Conservation (phyloP, 2,113 vertebrate species). For the Nerophis ophidion region DNA sequence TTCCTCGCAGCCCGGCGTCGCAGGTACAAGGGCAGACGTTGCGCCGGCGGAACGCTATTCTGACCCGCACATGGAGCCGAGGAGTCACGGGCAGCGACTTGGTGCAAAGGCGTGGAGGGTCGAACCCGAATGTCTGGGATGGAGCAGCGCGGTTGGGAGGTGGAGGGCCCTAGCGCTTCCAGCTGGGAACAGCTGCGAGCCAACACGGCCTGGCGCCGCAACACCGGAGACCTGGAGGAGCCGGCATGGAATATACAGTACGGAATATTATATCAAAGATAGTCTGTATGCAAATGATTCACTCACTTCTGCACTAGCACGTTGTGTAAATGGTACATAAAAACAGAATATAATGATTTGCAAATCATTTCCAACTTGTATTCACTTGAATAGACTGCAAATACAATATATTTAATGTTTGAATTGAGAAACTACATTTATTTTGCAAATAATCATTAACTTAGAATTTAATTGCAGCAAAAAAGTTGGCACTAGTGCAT, state of each 20-base stretch:
- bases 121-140: slow-evolving; percentile 79
- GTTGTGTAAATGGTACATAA: too few relatives aligned
- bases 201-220: slow-evolving; percentile 66
- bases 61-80: slow-evolving; percentile 14
- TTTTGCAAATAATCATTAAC: too few relatives aligned
- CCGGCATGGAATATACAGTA: background rate
- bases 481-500: too few relatives aligned
- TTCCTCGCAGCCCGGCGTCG: slow-evolving; percentile 66
- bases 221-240: slow-evolving; percentile 66
- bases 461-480: too few relatives aligned
- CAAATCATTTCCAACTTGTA: too few relatives aligned
- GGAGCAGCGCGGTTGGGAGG: slow-evolving; percentile 52
- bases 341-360: too few relatives aligned
- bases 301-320: background rate
- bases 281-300: background rate
- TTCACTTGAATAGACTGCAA: too few relatives aligned
- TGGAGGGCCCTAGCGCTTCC: slow-evolving; percentile 68
- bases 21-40: slow-evolving; percentile 42
- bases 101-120: slow-evolving; percentile 50
- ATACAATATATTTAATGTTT: too few relatives aligned
- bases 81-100: slow-evolving; percentile 31
- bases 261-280: too few relatives aligned
- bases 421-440: too few relatives aligned
- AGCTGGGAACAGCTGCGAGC: slow-evolving; percentile 89
- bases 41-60: slow-evolving; percentile 2